Evolutionary conservation across 2,113 vertebrate genomes (phyloP).

Genomic region (Plestiodon gilberti): DNA sequence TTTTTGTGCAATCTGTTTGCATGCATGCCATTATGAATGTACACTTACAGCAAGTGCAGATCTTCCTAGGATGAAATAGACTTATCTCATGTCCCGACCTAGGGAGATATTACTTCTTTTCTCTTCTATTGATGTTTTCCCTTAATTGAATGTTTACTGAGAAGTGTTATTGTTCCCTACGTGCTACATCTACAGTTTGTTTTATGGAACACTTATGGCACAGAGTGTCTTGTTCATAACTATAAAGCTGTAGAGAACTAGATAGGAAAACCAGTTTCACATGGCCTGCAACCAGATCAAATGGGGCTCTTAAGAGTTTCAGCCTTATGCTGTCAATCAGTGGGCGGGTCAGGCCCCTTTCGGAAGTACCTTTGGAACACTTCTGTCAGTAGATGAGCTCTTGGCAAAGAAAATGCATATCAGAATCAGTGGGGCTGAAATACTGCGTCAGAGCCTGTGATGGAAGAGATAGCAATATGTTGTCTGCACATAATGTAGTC

Average conservation of each 20-base stretch:
- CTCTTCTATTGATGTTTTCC: background rate
- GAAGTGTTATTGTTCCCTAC: background rate
- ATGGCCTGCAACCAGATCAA: background rate
- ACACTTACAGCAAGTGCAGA: background rate
- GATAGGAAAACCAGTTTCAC: background rate
- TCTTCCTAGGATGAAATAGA: background rate
- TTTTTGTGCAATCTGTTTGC: background rate
- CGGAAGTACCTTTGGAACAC: background rate
- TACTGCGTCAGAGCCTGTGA: background rate
- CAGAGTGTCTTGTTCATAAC: background rate
- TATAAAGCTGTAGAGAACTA: background rate
- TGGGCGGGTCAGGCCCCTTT: background rate
- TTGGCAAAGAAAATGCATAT: background rate
- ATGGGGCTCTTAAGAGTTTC: background rate
- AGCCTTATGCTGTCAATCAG: background rate
- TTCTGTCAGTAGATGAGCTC: too few species aligned
- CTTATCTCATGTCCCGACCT: background rate
- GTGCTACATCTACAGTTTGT: background rate
- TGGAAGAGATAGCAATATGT: too few species aligned
- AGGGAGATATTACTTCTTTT: background rate
- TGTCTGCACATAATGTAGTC: too few species aligned
- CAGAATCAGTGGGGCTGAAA: background rate
- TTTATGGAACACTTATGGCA: background rate
- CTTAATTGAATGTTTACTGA: background rate
- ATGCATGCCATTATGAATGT: background rate